Percentiles rank a stretch among this genome's conserved stretches.
Evolutionary conservation across 2,797 vertebrate species (phyloP).

Genomic region (Choloepus didactylus): DNA sequence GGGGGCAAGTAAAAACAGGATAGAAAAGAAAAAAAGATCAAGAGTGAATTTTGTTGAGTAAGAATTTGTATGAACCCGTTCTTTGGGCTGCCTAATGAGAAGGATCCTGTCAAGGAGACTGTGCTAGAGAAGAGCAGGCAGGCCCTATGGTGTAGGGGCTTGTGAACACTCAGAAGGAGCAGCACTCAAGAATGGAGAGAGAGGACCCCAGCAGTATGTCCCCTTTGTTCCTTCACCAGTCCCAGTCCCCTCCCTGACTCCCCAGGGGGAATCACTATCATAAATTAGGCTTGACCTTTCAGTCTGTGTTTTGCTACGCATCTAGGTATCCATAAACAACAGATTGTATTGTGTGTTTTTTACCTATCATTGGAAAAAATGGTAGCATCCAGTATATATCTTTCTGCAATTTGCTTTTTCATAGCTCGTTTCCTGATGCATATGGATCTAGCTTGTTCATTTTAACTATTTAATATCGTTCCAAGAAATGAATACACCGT

Average conservation of each 20-base stretch:
- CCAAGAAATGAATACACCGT: not conserved
- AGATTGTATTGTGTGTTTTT: not conserved
- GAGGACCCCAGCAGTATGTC: not conserved
- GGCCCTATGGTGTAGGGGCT: not conserved
- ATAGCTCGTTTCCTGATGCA: not conserved
- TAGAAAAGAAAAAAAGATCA: not conserved
- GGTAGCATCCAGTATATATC: not conserved
- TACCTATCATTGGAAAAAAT: not conserved
- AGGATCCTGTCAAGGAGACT: not conserved
- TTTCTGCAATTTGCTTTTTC: not conserved
- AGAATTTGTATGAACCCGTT: not conserved
- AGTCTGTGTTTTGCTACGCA: not conserved
- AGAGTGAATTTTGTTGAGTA: not conserved
- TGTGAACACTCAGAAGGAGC: not conserved
- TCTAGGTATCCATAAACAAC: not conserved
- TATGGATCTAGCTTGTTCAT: not conserved
- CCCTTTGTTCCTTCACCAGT: not conserved
- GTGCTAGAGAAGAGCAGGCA: not conserved
- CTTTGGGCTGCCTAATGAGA: not conserved
- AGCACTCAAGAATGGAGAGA: not conserved
- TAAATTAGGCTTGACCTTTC: not conserved
- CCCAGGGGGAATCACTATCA: not conserved
- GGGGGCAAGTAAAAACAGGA: not conserved
- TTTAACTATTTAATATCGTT: not conserved
- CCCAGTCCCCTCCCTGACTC: not conserved